phyloP scores from a whole-genome alignment of 2,888 invertebrate species.

The Prosapia bicincta region DNA sequence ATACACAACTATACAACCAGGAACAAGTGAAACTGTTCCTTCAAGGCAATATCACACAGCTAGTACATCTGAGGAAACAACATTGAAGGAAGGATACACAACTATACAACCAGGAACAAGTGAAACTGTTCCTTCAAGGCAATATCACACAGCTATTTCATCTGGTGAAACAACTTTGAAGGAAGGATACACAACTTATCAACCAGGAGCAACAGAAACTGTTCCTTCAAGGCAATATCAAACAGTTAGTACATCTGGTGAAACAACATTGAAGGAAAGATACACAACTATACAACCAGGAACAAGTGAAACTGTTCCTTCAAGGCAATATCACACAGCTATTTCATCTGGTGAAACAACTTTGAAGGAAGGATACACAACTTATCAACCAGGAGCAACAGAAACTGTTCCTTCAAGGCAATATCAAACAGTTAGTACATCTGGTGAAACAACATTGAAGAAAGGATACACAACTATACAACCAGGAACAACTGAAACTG shows the following conservation, averaged over 20 bases:
- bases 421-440: not conserved
- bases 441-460: slow-evolving; percentile 11
- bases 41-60: too few species aligned
- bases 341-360: not conserved
- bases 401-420: not conserved
- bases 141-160: not conserved
- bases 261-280: not conserved
- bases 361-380: not conserved
- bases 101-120: too few species aligned
- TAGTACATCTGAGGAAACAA: too few species aligned
- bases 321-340: not conserved
- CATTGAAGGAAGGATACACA: too few species aligned
- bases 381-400: not conserved
- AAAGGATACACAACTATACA: not conserved
- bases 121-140: too few species aligned
- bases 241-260: not conserved
- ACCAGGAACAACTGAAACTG: slow-evolving; percentile 19
- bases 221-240: not conserved
- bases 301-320: not conserved
- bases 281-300: not conserved
- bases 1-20: not conserved
- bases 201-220: slow-evolving; percentile 21
- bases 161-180: slow-evolving; percentile 10
- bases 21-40: not conserved
- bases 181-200: not conserved